Conservation (phyloP, 2,113 vertebrate genomes). For the Sebastes schlegelii region DNA sequence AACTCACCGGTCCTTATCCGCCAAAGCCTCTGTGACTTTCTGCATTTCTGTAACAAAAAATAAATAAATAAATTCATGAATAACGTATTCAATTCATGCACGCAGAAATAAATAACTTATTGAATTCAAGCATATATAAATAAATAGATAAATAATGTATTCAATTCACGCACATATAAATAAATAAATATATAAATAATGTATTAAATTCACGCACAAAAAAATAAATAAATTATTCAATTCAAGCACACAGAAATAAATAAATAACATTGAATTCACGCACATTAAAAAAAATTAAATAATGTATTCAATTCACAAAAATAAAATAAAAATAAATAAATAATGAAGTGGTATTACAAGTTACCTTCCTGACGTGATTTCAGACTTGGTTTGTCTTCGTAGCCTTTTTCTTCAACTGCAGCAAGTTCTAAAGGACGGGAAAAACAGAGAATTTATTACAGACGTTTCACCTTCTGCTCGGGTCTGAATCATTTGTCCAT, state of each 20-base stretch:
- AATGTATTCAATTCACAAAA: background rate
- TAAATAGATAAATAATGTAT: background rate
- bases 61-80: background rate
- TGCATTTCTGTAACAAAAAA: conserved; percentile 64
- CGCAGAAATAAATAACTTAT: background rate
- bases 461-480: too few species aligned
- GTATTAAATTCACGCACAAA: background rate
- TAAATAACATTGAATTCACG: background rate
- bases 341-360: rapidly evolving
- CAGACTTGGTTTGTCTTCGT: conserved; percentile 62
- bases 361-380: conserved; percentile 76
- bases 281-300: background rate
- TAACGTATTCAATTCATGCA: background rate
- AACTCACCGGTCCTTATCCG: conserved; percentile 71
- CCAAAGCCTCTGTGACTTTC: conserved; percentile 56
- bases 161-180: too few species aligned
- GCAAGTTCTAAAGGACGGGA: conserved; percentile 70
- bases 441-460: background rate
- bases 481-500: background rate
- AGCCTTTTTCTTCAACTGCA: conserved; percentile 67
- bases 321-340: background rate
- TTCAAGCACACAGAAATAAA: background rate
- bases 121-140: background rate
- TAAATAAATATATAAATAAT: background rate
- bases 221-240: background rate